Conservation (phyloP, 2,113 vertebrate species). For the Pomatostomus ruficeps region DNA sequence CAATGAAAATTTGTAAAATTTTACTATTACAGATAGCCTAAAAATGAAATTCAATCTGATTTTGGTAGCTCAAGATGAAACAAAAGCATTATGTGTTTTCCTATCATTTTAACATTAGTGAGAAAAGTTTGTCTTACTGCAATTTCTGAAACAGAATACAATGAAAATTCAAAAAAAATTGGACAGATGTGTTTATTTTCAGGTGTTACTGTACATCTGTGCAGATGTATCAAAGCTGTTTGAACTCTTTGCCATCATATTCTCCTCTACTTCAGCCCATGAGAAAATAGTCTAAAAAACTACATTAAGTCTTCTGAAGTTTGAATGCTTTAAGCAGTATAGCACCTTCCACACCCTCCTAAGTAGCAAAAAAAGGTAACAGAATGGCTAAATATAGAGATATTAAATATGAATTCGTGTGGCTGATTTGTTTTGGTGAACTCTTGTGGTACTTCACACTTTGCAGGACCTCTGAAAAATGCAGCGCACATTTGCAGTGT, state of each 20-base stretch:
- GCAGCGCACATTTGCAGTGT: background rate
- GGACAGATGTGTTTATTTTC: background rate
- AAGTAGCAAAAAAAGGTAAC: background rate
- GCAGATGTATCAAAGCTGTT: background rate
- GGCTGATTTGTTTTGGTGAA: background rate
- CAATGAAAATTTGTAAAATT: background rate
- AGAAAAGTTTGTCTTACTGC: background rate
- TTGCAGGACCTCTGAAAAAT: background rate
- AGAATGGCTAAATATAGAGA: background rate
- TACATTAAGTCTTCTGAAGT: background rate
- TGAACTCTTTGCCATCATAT: background rate
- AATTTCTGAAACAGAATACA: background rate
- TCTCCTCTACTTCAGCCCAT: background rate
- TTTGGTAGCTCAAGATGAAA: background rate
- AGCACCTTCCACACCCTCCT: background rate
- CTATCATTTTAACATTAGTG: background rate
- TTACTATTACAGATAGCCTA: background rate
- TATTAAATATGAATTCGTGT: background rate
- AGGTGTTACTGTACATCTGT: background rate
- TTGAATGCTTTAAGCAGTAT: background rate
- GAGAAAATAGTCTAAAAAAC: background rate
- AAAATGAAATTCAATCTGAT: background rate
- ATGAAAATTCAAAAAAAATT: background rate
- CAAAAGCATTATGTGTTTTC: background rate
- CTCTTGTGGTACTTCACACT: background rate